Conservation (phyloP, 2,113 vertebrate species). For the Ammodytes dubius region DNA sequence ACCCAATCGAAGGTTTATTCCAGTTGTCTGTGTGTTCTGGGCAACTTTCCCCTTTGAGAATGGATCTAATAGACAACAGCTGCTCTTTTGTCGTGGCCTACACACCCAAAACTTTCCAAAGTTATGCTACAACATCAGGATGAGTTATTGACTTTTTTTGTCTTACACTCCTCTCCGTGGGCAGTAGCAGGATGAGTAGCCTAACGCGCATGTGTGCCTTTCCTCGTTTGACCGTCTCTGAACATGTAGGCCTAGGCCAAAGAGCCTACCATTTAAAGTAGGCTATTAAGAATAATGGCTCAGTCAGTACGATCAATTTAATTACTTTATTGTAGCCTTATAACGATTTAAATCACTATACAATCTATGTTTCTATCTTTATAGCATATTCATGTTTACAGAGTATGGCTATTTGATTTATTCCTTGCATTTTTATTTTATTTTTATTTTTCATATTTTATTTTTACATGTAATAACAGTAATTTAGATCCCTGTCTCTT, state of each 20-base stretch:
- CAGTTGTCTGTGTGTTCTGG: neutral
- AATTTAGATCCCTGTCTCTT: neutral
- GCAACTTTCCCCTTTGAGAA: neutral
- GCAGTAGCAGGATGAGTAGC: neutral
- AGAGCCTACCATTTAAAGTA: neutral
- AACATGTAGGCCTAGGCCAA: neutral
- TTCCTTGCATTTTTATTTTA: neutral
- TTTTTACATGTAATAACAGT: neutral
- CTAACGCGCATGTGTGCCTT: neutral
- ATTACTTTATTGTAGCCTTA: constrained; percentile 5
- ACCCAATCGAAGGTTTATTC: neutral
- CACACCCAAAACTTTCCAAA: constrained; percentile 7
- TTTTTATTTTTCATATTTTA: neutral
- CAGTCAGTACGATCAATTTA: neutral
- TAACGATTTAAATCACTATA: constrained; percentile 6
- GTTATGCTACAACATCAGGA: neutral
- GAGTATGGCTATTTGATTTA: too few species aligned
- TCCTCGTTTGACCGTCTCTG: neutral
- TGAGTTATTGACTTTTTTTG: neutral
- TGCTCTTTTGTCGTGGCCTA: neutral
- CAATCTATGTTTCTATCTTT: too few species aligned
- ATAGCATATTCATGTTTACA: neutral
- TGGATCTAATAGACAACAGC: neutral
- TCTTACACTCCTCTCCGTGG: neutral
- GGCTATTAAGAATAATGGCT: neutral